Base-by-base conservation (phyloP, 2,797 vertebrate genomes). In the Rhinophrynus dorsalis region DNA sequence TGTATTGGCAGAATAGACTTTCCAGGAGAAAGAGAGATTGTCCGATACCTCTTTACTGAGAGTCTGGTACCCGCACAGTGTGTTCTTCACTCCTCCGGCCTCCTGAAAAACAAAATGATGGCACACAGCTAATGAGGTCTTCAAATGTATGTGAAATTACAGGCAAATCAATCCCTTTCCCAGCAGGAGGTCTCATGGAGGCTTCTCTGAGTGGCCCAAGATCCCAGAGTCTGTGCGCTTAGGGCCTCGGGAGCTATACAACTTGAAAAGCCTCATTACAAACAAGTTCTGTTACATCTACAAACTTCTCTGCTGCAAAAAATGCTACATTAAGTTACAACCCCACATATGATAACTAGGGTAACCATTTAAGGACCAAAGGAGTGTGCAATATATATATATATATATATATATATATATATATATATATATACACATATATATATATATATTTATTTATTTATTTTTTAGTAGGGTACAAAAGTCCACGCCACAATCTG, bases 61-160 rank as follows among this genome's bases (percentile, higher is more conserved):
- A 0, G 93, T 89, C 80, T 84, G 78, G 84, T 91, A 94, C 2
- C 94, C 94, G 30, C 94, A 96, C 0, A 94, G 80, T 2, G 92
- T 95, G 86, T 96, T 96, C 56, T 93, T 75, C 47, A 96, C 94
- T 64, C 90, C 93, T 48, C 90, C 91, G 0, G 84, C 70, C 4
- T 47, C 81, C 94, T 96, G 86, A 1, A 45, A 73, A 74, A 67
- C 12, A 81, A 37, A 65, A 54, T 68, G 57, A 70, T 30, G 9
- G 29, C 57, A 71, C 0, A 0, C n/a, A 5, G 54, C 67, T 66
- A 66, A 45, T 55, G 15, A 56, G n/a, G 18, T 15, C 18, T 50
- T 12, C 23, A 9, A 10, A 17, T 48, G 32, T 29, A 52, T 32
- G 2, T 21, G 55, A 24, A 55, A 29, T 9, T 32, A 10, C 24